Evolutionary conservation across 2,113 vertebrate genomes (phyloP).

Genomic region (Corythornis vintsioides): DNA sequence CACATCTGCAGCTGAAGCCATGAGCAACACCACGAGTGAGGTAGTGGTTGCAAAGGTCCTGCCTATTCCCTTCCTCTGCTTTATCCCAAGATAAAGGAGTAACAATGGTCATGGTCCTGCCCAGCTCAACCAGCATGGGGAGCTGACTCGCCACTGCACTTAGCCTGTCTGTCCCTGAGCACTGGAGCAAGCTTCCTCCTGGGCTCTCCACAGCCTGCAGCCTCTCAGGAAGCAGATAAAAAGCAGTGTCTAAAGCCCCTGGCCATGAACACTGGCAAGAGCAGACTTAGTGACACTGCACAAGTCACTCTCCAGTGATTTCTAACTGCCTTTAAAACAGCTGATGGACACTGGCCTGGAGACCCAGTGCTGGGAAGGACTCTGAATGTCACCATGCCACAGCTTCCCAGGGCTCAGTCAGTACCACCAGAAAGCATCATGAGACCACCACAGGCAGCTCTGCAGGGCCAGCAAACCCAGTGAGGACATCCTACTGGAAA

Average conservation of each 20-base stretch:
- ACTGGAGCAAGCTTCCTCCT: not conserved
- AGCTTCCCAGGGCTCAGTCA: not conserved
- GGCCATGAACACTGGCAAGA: not conserved
- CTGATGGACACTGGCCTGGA: not conserved
- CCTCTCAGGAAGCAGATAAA: not conserved
- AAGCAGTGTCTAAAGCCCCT: not conserved
- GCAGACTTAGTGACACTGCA: not conserved
- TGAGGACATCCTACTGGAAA: not conserved
- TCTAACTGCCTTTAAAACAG: not conserved
- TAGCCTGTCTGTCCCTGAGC: not conserved
- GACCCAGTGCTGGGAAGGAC: not conserved
- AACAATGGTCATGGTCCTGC: not conserved
- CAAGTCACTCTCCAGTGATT: not conserved
- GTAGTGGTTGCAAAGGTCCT: not conserved
- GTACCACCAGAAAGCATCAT: not conserved
- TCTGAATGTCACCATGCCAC: not conserved
- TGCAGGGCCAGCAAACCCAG: not conserved
- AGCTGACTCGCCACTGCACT: not conserved
- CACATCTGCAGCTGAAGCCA: not conserved
- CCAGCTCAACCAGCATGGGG: not conserved
- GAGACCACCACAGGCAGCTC: fast-evolving
- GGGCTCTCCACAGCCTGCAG: not conserved
- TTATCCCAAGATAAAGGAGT: not conserved
- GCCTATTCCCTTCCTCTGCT: not conserved
- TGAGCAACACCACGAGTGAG: fast-evolving